Percentiles rank a stretch among this genome's conserved stretches.
Evolutionary conservation across 2,113 vertebrate genomes (phyloP).

Genomic region (Dasyprocta punctata): DNA sequence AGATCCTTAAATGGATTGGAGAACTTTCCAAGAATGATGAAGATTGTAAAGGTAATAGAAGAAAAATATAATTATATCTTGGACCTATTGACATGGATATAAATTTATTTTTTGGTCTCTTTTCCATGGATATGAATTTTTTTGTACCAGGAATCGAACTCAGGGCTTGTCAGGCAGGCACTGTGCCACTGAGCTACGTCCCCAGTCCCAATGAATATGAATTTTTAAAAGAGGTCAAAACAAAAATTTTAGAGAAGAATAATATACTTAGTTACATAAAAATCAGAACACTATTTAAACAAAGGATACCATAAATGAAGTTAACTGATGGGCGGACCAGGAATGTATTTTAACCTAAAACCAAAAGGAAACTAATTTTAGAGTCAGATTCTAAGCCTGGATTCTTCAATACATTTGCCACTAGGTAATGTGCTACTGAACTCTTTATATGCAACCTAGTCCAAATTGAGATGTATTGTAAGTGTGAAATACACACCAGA

Average conservation of each 20-base stretch:
- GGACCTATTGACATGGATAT: neutral
- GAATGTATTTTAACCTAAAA: neutral
- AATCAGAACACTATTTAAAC: neutral
- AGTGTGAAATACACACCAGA: neutral
- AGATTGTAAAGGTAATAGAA: neutral
- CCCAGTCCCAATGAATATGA: neutral
- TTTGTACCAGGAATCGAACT: too few relatives aligned
- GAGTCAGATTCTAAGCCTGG: neutral
- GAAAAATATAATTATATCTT: neutral
- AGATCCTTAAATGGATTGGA: neutral
- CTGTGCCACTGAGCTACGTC: too few relatives aligned
- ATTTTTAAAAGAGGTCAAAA: neutral
- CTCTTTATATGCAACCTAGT: neutral
- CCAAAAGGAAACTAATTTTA: neutral
- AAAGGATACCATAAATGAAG: neutral
- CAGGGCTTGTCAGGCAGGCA: too few relatives aligned
- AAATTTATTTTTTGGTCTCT: neutral
- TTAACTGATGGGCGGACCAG: neutral
- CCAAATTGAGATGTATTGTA: neutral
- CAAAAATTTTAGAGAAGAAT: neutral
- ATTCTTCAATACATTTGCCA: neutral
- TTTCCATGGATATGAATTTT: neutral
- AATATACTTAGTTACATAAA: neutral
- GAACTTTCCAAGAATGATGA: neutral
- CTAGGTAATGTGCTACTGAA: neutral